Percentiles rank a stretch among this genome's conserved stretches.
Conservation (phyloP, 2,797 vertebrate genomes). For the Cuculus canorus region DNA sequence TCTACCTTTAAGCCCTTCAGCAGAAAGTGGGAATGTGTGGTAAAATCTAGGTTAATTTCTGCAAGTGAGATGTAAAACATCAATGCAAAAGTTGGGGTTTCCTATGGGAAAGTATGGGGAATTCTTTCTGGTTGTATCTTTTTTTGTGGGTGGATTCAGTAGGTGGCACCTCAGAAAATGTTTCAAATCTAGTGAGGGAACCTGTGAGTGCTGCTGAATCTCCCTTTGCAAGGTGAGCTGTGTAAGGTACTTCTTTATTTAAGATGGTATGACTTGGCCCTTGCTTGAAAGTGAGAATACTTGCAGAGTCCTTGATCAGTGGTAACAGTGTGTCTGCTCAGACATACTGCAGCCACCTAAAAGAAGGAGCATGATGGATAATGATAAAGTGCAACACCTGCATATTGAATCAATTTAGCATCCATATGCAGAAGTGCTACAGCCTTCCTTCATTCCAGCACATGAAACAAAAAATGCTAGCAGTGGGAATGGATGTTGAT, state of each 20-base stretch:
- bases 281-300: not conserved
- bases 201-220: not conserved
- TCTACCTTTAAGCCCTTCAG: not conserved
- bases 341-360: not conserved
- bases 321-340: not conserved
- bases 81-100: not conserved
- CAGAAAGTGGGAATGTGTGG: not conserved
- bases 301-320: not conserved
- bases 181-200: not conserved
- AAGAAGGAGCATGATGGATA: not conserved
- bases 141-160: not conserved
- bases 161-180: not conserved
- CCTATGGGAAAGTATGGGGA: not conserved
- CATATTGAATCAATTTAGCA: not conserved
- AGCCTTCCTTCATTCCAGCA: not conserved
- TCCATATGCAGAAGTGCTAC: not conserved
- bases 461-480: not conserved
- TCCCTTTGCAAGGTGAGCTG: not conserved
- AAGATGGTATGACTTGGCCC: not conserved
- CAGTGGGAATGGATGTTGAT: not conserved
- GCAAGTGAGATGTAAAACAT: not conserved
- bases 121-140: not conserved
- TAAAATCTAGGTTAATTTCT: not conserved
- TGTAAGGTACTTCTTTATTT: not conserved
- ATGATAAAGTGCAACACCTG: not conserved